Conservation (phyloP, 2,113 vertebrate genomes). For the Leuciscus idus region DNA sequence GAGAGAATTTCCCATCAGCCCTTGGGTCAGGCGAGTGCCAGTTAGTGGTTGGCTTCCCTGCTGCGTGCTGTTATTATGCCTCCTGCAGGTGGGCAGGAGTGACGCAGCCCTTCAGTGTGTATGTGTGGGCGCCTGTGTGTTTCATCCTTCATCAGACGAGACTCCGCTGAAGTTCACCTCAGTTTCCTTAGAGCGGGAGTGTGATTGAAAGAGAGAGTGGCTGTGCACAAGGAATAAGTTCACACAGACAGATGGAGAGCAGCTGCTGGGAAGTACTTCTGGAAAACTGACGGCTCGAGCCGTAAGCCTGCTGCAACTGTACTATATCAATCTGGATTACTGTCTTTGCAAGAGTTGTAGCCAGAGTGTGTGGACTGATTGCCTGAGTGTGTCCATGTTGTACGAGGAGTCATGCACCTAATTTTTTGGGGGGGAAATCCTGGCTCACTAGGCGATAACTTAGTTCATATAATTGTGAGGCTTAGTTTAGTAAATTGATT, state of each 20-base stretch:
- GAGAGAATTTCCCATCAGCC: conserved; percentile 32
- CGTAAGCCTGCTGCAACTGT: conserved; percentile 30
- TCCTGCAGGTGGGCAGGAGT: conserved; percentile 26
- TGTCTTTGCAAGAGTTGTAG: conserved; percentile 13
- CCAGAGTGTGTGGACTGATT: not conserved
- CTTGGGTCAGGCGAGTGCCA: conserved; percentile 38
- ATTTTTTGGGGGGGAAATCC: not conserved
- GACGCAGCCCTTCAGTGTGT: not conserved
- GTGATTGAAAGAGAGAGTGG: conserved; percentile 32
- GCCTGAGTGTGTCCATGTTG: conserved; percentile 25
- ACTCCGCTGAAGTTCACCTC: conserved; percentile 31
- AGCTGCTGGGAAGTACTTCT: conserved; percentile 46
- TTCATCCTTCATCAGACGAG: conserved; percentile 19
- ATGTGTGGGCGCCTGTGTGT: not conserved
- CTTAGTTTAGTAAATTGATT: not conserved
- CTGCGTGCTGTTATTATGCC: conserved; percentile 44
- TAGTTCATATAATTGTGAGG: not conserved
- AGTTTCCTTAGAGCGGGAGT: not conserved
- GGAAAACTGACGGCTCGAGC: conserved; percentile 31
- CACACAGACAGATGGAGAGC: conserved; percentile 40
- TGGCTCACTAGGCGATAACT: not conserved
- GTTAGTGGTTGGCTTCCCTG: conserved; percentile 29
- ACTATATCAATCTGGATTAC: conserved; percentile 43
- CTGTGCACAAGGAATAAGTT: conserved; percentile 13
- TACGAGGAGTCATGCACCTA: not conserved